These are phyloP conservation scores for Papilio machaon DNA, from an alignment of 1,140 invertebrate species.

Conservation along the genomic window DNA sequence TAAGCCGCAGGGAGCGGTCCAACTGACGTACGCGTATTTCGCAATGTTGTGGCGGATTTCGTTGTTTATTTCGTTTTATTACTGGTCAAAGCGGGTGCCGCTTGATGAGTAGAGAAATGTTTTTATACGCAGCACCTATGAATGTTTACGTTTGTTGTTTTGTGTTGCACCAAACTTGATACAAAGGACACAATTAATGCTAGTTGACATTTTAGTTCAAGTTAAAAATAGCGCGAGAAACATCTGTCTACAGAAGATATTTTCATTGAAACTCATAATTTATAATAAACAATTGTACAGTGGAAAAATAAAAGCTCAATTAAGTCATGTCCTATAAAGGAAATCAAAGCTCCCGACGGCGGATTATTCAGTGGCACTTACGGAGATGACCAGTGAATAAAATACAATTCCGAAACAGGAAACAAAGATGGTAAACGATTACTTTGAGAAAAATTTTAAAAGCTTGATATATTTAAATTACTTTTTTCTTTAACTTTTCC, in stretches of 20 bases:
- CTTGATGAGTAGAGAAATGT: constrained; percentile 43
- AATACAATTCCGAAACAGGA: constrained; percentile 4
- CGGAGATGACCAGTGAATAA: not conserved
- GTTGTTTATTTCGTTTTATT: constrained; percentile 44
- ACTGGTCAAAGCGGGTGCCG: constrained; percentile 33
- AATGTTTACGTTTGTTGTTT: not conserved
- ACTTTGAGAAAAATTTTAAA: not conserved
- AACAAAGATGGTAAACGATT: not conserved
- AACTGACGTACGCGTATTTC: constrained; percentile 54
- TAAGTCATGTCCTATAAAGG: not conserved
- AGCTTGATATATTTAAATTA: not conserved
- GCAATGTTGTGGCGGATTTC: constrained; percentile 42
- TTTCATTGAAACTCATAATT: not conserved
- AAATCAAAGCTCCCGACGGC: not conserved
- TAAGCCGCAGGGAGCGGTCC: constrained; percentile 56
- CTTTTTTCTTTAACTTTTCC: not conserved
- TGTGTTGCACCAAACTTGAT: constrained; percentile 22
- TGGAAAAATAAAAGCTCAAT: not conserved
- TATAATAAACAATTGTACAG: not conserved
- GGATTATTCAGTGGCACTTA: not conserved
- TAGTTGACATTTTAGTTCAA: not conserved
- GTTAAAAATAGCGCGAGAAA: not conserved
- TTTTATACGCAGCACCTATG: constrained; percentile 22
- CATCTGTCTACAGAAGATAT: not conserved
- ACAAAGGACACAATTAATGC: not conserved